phyloP scores from a whole-genome alignment of 1,140 invertebrate genomes.

The Caenorhabditis briggsae region DNA sequence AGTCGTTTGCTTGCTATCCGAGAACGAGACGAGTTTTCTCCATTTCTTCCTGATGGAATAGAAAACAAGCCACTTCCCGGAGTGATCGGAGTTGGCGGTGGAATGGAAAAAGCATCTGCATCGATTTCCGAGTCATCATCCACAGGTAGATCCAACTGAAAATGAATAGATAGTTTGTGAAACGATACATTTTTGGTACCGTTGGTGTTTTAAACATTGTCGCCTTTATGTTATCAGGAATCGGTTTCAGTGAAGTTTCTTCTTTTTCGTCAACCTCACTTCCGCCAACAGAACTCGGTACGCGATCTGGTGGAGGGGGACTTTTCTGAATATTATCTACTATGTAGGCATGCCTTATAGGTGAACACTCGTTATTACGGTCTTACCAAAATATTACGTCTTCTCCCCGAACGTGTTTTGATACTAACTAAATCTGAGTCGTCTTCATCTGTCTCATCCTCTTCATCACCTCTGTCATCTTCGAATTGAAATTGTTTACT shows the following conservation, averaged over 20 bases:
- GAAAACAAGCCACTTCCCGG: constrained; percentile 15
- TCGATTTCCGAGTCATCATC: constrained; percentile 31
- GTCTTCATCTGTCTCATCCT: constrained; percentile 31
- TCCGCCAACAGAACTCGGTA: not conserved
- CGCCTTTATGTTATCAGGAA: not conserved
- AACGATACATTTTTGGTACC: not conserved
- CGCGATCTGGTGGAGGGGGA: not conserved
- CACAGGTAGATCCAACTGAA: constrained; percentile 34
- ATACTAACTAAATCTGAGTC: constrained; percentile 19
- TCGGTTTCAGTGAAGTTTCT: not conserved
- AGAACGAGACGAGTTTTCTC: not conserved
- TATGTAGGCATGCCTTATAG: too few relatives aligned
- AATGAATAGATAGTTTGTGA: not conserved
- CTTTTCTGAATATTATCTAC: not conserved
- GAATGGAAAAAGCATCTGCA: not conserved
- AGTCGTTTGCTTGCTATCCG: not conserved
- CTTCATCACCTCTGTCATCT: not conserved
- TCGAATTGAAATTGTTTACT: constrained; percentile 31
- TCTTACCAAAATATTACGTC: constrained; percentile 15
- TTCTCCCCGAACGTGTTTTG: constrained; percentile 7
- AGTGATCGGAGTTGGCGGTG: constrained; percentile 6
- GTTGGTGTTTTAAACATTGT: constrained; percentile 14
- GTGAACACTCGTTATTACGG: too few relatives aligned
- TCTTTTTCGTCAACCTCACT: constrained; percentile 13
- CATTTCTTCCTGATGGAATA: not conserved